These are phyloP conservation scores for Ormyrus nitidulus DNA, from an alignment of 2,888 invertebrate genomes.

Conservation along the genomic window DNA sequence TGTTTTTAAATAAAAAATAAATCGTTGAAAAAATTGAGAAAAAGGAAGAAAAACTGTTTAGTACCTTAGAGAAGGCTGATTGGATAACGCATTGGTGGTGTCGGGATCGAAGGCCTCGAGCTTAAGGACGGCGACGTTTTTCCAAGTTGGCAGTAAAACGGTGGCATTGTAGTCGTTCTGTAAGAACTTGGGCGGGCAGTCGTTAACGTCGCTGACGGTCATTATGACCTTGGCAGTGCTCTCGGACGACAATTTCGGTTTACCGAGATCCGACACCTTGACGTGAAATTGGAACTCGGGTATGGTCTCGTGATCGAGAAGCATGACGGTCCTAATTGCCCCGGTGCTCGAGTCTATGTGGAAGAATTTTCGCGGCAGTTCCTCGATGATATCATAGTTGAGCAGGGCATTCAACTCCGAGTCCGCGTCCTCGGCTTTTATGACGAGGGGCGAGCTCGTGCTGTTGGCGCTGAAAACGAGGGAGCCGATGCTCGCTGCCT, in stretches of 20 bases:
- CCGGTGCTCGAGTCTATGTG: slow-evolving; percentile 92
- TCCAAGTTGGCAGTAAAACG: slow-evolving; percentile 88
- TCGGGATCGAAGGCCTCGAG: slow-evolving; percentile 88
- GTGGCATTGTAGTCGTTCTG: slow-evolving; percentile 84
- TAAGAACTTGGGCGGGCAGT: slow-evolving; percentile 90
- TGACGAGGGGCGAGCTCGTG: slow-evolving; percentile 86
- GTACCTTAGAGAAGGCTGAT: slow-evolving; percentile 73
- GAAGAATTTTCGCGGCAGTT: slow-evolving; percentile 86
- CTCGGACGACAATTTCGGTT: slow-evolving; percentile 87
- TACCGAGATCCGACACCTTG: slow-evolving; percentile 89
- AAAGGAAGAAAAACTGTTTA: not conserved
- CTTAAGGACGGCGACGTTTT: slow-evolving; percentile 84
- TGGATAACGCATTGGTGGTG: slow-evolving; percentile 68
- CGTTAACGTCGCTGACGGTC: slow-evolving; percentile 88
- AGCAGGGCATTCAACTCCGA: slow-evolving; percentile 90
- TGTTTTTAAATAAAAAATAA: not conserved
- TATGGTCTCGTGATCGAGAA: slow-evolving; percentile 88
- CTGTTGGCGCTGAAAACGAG: slow-evolving; percentile 80
- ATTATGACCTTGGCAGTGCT: slow-evolving; percentile 88
- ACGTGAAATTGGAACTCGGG: slow-evolving; percentile 87
- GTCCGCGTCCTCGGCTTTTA: slow-evolving; percentile 90
- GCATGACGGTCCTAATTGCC: slow-evolving; percentile 86
- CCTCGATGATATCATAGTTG: slow-evolving; percentile 90
- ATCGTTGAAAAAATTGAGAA: not conserved
- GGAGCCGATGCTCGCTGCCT: slow-evolving; percentile 84